phyloP scores from a whole-genome alignment of 2,797 vertebrate species.

The Labeo calbasu region DNA sequence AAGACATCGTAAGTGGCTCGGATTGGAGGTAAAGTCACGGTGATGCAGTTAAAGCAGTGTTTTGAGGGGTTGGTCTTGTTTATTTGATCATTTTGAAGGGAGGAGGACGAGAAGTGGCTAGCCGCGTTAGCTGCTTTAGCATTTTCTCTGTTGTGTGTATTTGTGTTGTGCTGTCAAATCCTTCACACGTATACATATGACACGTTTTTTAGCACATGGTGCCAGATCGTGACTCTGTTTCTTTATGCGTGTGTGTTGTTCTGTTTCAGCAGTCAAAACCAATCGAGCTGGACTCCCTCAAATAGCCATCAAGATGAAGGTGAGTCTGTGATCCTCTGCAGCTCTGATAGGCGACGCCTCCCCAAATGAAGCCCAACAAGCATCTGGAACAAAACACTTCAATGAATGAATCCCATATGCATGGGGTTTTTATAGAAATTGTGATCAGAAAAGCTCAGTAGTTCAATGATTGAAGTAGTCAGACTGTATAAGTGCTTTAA shows the following conservation, averaged over 20 bases:
- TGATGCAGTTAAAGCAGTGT: neutral
- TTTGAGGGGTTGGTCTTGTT: constrained; percentile 44
- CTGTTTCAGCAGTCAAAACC: constrained; percentile 75
- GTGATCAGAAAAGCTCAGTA: neutral
- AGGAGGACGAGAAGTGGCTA: constrained; percentile 68
- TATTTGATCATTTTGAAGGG: constrained; percentile 57
- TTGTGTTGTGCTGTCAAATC: constrained; percentile 43
- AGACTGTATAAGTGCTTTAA: neutral
- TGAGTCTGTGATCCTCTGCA: constrained; percentile 72
- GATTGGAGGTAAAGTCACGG: constrained; percentile 19
- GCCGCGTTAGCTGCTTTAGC: constrained; percentile 58
- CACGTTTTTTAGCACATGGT: constrained; percentile 15
- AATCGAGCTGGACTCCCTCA: constrained; percentile 92
- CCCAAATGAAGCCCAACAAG: constrained; percentile 38
- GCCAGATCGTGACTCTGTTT: constrained; percentile 36
- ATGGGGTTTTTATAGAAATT: neutral
- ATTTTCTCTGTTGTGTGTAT: constrained; percentile 49
- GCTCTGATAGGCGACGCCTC: constrained; percentile 65
- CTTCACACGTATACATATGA: neutral
- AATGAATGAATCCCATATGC: neutral
- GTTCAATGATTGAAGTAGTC: neutral
- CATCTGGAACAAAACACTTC: constrained; percentile 30
- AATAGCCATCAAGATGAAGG: constrained; percentile 93
- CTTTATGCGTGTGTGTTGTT: constrained; percentile 52
- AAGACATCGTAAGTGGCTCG: constrained; percentile 32